phyloP scores from a whole-genome alignment of 2,113 vertebrate genomes.

The Dasyornis broadbenti region DNA sequence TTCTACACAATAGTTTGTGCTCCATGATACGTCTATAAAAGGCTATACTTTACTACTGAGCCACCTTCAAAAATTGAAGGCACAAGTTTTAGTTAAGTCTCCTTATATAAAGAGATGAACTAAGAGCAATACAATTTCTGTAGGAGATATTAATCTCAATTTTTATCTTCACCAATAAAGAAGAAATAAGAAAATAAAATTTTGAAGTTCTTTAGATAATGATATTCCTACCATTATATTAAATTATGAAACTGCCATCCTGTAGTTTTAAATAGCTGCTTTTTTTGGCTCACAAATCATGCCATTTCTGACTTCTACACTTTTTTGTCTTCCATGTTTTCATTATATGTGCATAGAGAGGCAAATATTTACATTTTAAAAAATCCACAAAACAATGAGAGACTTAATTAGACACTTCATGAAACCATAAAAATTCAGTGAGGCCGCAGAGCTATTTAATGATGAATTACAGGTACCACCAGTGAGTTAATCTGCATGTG shows the following conservation, averaged over 20 bases:
- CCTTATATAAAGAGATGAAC: background rate
- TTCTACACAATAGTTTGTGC: background rate
- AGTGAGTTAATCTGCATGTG: background rate
- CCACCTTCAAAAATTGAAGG: background rate
- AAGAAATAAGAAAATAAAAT: conserved; percentile 69
- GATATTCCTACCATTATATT: conserved; percentile 9
- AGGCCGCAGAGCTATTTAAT: background rate
- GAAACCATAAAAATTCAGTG: background rate
- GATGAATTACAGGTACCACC: background rate
- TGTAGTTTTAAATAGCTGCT: conserved; percentile 47
- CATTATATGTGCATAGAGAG: background rate
- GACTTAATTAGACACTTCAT: background rate
- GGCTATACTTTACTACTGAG: background rate
- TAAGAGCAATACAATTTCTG: background rate
- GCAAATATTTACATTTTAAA: background rate
- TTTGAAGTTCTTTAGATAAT: conserved; percentile 57
- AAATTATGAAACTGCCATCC: conserved; percentile 9
- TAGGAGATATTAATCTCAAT: conserved; percentile 7
- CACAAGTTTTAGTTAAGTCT: background rate
- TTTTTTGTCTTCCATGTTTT: background rate
- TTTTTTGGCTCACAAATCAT: conserved; percentile 47
- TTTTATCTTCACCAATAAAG: conserved; percentile 57
- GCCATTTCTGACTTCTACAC: conserved; percentile 33
- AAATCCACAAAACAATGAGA: background rate
- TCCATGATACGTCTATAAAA: background rate